Conservation (phyloP, 2,797 vertebrate genomes). For the Lycodopsis pacificus region DNA sequence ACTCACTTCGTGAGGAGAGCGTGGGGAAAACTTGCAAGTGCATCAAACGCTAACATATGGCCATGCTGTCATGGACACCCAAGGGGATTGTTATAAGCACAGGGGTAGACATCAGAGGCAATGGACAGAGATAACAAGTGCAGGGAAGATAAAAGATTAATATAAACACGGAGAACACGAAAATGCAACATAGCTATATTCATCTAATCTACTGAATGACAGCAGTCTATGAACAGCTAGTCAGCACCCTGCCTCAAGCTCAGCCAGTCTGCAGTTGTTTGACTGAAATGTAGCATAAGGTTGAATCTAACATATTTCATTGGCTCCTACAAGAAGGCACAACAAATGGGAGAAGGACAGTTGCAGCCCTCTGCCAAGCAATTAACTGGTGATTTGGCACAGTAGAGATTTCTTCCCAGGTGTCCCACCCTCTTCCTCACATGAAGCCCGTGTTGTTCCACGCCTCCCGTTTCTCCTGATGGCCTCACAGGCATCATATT, state of each 20-base stretch:
- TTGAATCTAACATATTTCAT: constrained; percentile 68
- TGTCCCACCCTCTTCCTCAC: constrained; percentile 72
- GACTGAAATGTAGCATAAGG: constrained; percentile 65
- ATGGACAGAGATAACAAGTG: constrained; percentile 30
- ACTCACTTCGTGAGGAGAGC: constrained; percentile 27
- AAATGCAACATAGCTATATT: constrained; percentile 30
- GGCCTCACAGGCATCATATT: constrained; percentile 81
- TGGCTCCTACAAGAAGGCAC: constrained; percentile 58
- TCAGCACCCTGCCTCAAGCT: constrained; percentile 53
- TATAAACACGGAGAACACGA: constrained; percentile 13
- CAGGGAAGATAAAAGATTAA: constrained; percentile 6
- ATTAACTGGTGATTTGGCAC: constrained; percentile 83
- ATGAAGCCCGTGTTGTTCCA: constrained; percentile 83
- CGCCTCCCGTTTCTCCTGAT: constrained; percentile 77
- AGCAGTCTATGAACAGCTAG: constrained; percentile 42
- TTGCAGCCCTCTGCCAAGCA: constrained; percentile 75
- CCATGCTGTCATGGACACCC: constrained; percentile 40
- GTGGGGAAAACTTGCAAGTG: constrained; percentile 29
- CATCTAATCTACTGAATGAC: constrained; percentile 40
- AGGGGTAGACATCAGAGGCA: constrained; percentile 37
- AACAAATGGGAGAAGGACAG: constrained; percentile 65
- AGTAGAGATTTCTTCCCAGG: constrained; percentile 75
- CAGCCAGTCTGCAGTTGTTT: constrained; percentile 52
- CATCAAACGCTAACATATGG: constrained; percentile 57
- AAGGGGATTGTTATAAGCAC: constrained; percentile 32